A percentile compares a stretch with the other conserved stretches of the same genome.
These are phyloP conservation scores for Busseola fusca DNA, from an alignment of 2,888 invertebrate genomes.

Conservation along the genomic window DNA sequence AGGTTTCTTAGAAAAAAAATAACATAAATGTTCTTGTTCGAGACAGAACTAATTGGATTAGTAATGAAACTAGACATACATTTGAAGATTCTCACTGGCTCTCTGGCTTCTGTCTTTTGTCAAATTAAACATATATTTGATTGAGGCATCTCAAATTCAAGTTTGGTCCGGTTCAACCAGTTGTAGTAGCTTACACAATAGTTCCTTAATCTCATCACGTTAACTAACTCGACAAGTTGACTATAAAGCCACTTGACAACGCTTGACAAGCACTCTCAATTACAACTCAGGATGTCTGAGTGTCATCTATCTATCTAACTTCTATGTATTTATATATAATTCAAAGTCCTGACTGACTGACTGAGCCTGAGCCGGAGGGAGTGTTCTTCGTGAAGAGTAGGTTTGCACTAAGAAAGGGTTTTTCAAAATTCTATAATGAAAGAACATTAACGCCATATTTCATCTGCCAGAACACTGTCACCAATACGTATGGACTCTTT, in stretches of 20 bases:
- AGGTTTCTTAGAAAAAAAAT: constrained; percentile 21
- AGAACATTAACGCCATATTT: constrained; percentile 8
- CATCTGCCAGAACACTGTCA: neutral
- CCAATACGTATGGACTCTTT: neutral
- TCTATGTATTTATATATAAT: too few relatives aligned
- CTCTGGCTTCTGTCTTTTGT: neutral
- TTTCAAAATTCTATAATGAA: constrained; percentile 19
- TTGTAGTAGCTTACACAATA: neutral
- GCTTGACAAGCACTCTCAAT: constrained; percentile 2
- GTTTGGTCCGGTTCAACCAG: constrained; percentile 3
- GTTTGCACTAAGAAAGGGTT: too few relatives aligned
- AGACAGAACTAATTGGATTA: constrained; percentile 20
- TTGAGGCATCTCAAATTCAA: constrained; percentile 2
- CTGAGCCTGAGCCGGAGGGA: too few relatives aligned
- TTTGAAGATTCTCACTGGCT: neutral
- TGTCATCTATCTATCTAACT: neutral
- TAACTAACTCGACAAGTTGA: constrained; percentile 16
- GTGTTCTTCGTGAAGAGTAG: too few relatives aligned
- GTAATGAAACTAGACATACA: constrained; percentile 14
- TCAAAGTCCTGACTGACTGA: too few relatives aligned
- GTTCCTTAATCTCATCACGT: constrained; percentile 31
- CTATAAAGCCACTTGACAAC: constrained; percentile 24
- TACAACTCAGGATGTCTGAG: constrained; percentile 1
- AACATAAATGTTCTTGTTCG: neutral
- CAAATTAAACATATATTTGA: constrained; percentile 6